Percentiles rank a stretch among this genome's conserved stretches.
phyloP scores from a whole-genome alignment of 2,797 vertebrate species.

The Lutjanus campechanus region DNA sequence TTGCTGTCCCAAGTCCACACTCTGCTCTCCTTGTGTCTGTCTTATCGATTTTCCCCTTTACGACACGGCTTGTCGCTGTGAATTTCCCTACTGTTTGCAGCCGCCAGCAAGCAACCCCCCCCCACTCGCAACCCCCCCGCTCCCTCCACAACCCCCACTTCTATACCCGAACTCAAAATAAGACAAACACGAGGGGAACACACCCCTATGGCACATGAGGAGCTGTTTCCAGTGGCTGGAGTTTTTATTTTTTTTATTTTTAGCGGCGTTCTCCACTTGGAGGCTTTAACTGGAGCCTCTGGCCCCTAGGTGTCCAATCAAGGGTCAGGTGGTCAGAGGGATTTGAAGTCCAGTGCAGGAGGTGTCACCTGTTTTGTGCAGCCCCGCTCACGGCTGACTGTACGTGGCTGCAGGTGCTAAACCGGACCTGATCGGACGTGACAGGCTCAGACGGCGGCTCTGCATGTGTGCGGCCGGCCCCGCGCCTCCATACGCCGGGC shows the following conservation, averaged over 20 bases:
- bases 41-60: conserved; percentile 97
- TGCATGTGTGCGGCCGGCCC: conserved; percentile 81
- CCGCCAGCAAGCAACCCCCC: conserved; percentile 85
- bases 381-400: conserved; percentile 75
- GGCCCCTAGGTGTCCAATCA: conserved; percentile 66
- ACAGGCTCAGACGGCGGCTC: conserved; percentile 90
- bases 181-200: conserved; percentile 49
- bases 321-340: conserved; percentile 65
- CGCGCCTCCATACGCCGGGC: conserved; percentile 76
- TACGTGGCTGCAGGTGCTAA: conserved; percentile 90
- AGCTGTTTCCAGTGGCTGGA: conserved; percentile 29
- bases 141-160: conserved; percentile 34
- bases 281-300: conserved; percentile 50
- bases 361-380: conserved; percentile 91
- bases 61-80: conserved; percentile 96
- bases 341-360: conserved; percentile 60
- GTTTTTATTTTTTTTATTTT: conserved; percentile 76
- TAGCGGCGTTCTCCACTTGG: conserved; percentile 13
- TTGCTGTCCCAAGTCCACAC: conserved; percentile 98
- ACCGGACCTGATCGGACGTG: conserved; percentile 88
- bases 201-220: conserved; percentile 47
- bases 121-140: conserved; percentile 33
- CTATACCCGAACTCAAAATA: conserved; percentile 58
- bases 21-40: conserved; percentile 96
- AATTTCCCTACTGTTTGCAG: conserved; percentile 94